Evolutionary conservation across 2,888 invertebrate genomes (phyloP).

Genomic region (Molanna angustata): DNA sequence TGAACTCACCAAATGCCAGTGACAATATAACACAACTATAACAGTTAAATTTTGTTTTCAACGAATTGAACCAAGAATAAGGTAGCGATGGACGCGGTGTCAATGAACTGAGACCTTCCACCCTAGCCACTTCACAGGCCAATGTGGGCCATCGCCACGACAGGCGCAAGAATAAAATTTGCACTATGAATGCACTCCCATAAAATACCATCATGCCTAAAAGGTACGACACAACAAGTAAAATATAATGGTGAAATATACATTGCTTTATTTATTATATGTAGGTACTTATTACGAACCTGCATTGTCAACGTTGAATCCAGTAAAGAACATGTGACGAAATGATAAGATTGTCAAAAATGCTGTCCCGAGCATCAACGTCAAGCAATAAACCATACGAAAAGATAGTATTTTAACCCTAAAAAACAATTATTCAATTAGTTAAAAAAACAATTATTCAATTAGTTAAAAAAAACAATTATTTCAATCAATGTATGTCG

Average conservation of each 20-base stretch:
- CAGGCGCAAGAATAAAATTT: conserved; percentile 51
- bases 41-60: conserved; percentile 10
- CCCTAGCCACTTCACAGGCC: conserved; percentile 31
- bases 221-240: too few relatives aligned
- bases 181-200: conserved; percentile 51
- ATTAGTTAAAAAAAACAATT: too few relatives aligned
- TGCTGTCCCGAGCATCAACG: conserved; percentile 16
- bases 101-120: conserved; percentile 6
- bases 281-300: conserved; percentile 2
- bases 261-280: not conserved
- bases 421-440: conserved; percentile 5
- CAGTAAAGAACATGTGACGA: conserved; percentile 1
- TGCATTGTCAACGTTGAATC: conserved; percentile 19
- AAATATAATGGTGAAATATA: not conserved
- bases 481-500: too few relatives aligned
- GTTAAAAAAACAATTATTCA: too few relatives aligned
- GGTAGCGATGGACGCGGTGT: not conserved
- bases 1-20: conserved; percentile 13
- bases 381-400: conserved; percentile 23
- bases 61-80: not conserved
- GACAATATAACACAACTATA: conserved; percentile 20
- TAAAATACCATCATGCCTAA: conserved; percentile 54
- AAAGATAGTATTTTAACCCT: conserved; percentile 29
- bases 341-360: conserved; percentile 11
- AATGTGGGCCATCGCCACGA: conserved; percentile 48